Evolutionary conservation across 2,888 invertebrate species (phyloP), one percentile per base, ranked within the genome.

Genomic region (Xanthorhoe spadicearia): DNA sequence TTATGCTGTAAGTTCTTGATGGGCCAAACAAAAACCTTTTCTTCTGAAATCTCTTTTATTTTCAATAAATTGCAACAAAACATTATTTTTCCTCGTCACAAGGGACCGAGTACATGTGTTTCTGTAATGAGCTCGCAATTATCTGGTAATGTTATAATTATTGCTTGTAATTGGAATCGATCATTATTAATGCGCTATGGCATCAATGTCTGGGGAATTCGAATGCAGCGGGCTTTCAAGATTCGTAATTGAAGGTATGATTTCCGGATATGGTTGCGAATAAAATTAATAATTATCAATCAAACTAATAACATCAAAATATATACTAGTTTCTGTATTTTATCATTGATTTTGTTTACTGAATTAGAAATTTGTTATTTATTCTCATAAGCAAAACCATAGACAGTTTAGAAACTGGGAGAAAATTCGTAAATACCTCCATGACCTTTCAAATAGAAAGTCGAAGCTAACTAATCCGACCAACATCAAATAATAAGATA

Each of bases 111-210:
- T 48, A 15, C 48, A 17, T 56, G 7, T 32, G n/a, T 58, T 58
- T 5, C 35, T 50, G 13, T 57, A 57, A 57, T 57, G 17, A 59
- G 58, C 50, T 38, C 13, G 38, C 50, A 51, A 50, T 38, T 51
- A 51, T 23, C 35, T 2, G 19, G 35, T 58, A 19, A 58, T 19
- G n/a, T 35, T 58, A 19, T 59, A 19, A 51, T 19, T 59, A 59
- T 38, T 59, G 28, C 19, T 51, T 59, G 19, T n/a, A 51, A 10
- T 15, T 59, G n/a, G n/a, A 58, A 38, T n/a, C 58, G 23, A 50
- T 50, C 19, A 23, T 38, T n/a, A 19, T 51, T 59, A 51, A 51
- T 50, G 18, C 38, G 15, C 50, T 51, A 59, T 59, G 13, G 35
- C 50, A 35, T 10, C 19, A 15, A 23, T 51, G 8, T 59, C 58